Base-by-base conservation (phyloP, 2,797 vertebrate species). In the Poecilia wingei region DNA sequence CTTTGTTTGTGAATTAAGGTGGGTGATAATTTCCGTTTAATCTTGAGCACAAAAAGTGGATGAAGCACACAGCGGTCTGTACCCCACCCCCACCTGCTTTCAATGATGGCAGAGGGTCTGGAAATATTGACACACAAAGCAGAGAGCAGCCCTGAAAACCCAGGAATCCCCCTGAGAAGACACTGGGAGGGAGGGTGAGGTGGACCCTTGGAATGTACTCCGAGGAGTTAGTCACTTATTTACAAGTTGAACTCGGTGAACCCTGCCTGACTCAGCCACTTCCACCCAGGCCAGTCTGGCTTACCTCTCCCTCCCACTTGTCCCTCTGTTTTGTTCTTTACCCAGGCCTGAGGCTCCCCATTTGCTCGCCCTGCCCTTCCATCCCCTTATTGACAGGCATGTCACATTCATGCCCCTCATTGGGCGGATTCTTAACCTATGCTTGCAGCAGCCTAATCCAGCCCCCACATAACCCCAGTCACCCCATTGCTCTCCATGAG, bases 201-300 rank as follows among this genome's bases (percentile, higher is more conserved):
- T 85, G 91, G 94, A 95, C 93, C 91, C 90, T 90, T 95, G 94
- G 95, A 96, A 96, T 96, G 95, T 88, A 92, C 90, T 93, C 80
- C 57, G 79, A 95, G 92, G 88, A 92, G 76, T 95, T 92, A 92
- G 82, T 95, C 95, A 93, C 91, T 97, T 95, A 94, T 96, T 96
- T 96, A 95, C 94, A 93, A 88, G 93, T 93, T 93, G 90, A 95
- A 95, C 95, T 95, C 89, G 49, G 93, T 96, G 96, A 97, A 96
- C 95, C 92, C 87, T 82, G 91, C 91, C 89, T 95, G 95, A 96
- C 88, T 95, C 86, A 95, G 94, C 95, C 46, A 75, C 92, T 93
- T 93, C 92, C 92, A 90, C 79, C 78, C 6, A 4, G 59, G 70
- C 79, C 88, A 71, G 76, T 71, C 83, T 79, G 75, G 57, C 84